Conservation (phyloP, 2,797 vertebrate genomes). For the Alfaro cultratus region DNA sequence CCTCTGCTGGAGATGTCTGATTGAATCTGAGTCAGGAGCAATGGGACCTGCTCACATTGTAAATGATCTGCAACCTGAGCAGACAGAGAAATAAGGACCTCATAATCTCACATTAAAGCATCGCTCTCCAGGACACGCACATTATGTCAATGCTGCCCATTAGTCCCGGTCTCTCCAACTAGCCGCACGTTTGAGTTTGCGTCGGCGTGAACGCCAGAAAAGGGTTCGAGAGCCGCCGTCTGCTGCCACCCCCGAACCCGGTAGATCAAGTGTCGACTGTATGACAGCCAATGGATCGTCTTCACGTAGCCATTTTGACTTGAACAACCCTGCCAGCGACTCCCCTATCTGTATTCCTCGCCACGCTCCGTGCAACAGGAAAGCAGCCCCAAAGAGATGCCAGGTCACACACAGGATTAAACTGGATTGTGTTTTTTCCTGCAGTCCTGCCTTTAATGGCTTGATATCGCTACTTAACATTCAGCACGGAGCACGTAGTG, state of each 20-base stretch:
- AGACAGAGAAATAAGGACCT: conserved; percentile 81
- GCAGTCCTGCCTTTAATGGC: conserved; percentile 85
- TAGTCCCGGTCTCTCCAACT: conserved; percentile 55
- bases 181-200: conserved; percentile 55
- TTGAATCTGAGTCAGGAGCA: conserved; percentile 92
- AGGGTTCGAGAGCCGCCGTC: conserved; percentile 49
- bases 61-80: conserved; percentile 92
- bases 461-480: conserved; percentile 85
- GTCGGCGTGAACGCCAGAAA: conserved; percentile 41
- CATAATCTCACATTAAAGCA: conserved; percentile 80
- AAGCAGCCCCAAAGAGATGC: conserved; percentile 84
- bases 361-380: conserved; percentile 81
- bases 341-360: conserved; percentile 80
- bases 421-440: conserved; percentile 85
- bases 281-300: conserved; percentile 76
- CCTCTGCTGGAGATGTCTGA: conserved; percentile 98
- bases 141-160: conserved; percentile 66
- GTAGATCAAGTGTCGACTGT: conserved; percentile 70
- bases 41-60: conserved; percentile 93
- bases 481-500: conserved; percentile 77
- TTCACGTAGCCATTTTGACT: conserved; percentile 74
- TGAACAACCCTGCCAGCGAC: conserved; percentile 69
- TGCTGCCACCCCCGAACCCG: conserved; percentile 16
- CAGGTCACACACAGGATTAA: conserved; percentile 85
- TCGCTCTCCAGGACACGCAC: conserved; percentile 67